Evolutionary conservation across 1,140 invertebrate genomes (phyloP).

Genomic region (Drosophila virilis): DNA sequence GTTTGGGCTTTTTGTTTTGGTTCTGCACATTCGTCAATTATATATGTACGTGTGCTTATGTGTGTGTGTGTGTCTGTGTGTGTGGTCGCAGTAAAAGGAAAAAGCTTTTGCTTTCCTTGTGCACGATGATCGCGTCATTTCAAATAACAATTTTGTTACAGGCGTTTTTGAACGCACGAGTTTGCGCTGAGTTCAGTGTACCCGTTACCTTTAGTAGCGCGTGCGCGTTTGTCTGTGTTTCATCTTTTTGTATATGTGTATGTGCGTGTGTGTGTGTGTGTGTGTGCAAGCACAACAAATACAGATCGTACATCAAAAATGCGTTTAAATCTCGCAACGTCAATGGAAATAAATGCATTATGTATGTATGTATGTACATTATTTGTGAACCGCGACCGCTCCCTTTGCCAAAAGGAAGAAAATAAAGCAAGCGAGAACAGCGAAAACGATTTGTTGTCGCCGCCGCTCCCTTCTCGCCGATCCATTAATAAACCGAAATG

Average conservation of each 20-base stretch:
- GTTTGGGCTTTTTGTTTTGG: constrained; percentile 70
- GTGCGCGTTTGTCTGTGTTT: neutral
- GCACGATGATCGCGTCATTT: constrained; percentile 32
- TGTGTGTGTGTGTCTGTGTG: constrained; percentile 7
- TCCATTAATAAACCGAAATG: constrained; percentile 76
- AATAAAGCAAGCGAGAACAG: constrained; percentile 16
- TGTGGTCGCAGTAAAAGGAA: constrained; percentile 26
- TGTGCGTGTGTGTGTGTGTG: constrained; percentile 15
- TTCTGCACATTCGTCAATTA: constrained; percentile 65
- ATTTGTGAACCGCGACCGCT: constrained; percentile 57
- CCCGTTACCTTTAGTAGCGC: constrained; percentile 67
- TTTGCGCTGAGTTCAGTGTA: constrained; percentile 68
- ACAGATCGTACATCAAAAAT: constrained; percentile 75
- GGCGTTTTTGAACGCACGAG: constrained; percentile 42
- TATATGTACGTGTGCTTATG: constrained; percentile 1
- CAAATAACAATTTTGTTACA: constrained; percentile 36
- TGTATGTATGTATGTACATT: neutral
- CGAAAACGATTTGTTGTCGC: constrained; percentile 64
- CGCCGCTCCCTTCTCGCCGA: constrained; percentile 43
- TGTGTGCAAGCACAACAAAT: constrained; percentile 44
- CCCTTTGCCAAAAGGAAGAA: constrained; percentile 57
- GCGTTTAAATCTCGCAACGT: constrained; percentile 74
- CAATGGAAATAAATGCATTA: constrained; percentile 77
- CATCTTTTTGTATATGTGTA: constrained; percentile 26
- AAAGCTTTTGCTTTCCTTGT: constrained; percentile 50